Base-by-base conservation (phyloP, 2,888 invertebrate species). In the Melanophora roralis region DNA sequence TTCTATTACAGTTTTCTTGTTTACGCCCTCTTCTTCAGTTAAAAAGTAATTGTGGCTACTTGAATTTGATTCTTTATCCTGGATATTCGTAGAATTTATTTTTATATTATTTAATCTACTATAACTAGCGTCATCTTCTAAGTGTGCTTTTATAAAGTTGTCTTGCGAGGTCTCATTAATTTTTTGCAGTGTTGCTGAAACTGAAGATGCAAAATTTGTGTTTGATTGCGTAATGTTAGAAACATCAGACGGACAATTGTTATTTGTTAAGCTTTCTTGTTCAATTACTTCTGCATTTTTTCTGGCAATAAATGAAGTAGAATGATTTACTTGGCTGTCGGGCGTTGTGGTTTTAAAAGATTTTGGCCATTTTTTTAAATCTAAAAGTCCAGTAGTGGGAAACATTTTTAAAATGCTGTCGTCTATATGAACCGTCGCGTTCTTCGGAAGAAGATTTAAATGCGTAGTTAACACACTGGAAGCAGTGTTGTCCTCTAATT, bases 281-380 rank as follows among this genome's bases (percentile, higher is more conserved):
- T n/a, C 5, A 19, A 19, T 14, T 21, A 6, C 11, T 45, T 16
- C 6, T 55, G 19, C 3, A 2, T 19, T 40, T 12, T 49, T 27
- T n/a, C 14, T 6, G 1, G 7, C 32, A 11, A 51, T 27, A 1
- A 16, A 16, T 8, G 16, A n/a, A 1, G 9, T 12, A 5, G 11
- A 11, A 45, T 3, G 2, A 45, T 19, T 3, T 2, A 2, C 9
- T 19, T 21, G 19, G 3, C 19, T 45, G 0, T 6, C 9, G 9
- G 1, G 12, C 6, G 38, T 7, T 9, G 36, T 21, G 5, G 5
- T 12, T 60, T 67, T 65, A 43, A 14, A 74, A 1, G 21, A 60
- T 51, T 74, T 74, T 16, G 65, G 59, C 67, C 67, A 74, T 60
- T 74, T 74, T 27, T 74, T 74, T 9, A 74, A 55, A 11, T 12